A percentile compares a stretch with the other conserved stretches of the same genome.
These are phyloP conservation scores for Aleiodes sp. DNA, from an alignment of 1,140 invertebrate genomes.

Conservation along the genomic window DNA sequence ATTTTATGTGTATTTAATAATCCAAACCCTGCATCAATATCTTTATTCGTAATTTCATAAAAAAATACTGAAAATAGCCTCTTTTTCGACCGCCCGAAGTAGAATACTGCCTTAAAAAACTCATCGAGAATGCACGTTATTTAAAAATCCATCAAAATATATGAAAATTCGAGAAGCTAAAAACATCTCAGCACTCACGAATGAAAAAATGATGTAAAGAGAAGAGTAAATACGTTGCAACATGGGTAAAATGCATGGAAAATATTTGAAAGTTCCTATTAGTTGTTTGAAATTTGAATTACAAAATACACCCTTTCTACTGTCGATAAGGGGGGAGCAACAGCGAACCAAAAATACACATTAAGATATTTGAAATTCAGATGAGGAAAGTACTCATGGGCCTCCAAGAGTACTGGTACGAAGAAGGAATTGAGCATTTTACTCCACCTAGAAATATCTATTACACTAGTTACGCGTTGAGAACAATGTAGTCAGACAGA, in stretches of 20 bases:
- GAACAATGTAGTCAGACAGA: too few relatives aligned
- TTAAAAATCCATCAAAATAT: too few relatives aligned
- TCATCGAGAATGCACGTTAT: too few relatives aligned
- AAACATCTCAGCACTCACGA: too few relatives aligned
- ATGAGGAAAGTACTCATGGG: slow-evolving; percentile 39
- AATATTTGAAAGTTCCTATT: slow-evolving; percentile 52
- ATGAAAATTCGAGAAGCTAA: too few relatives aligned
- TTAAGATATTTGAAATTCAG: slow-evolving; percentile 65
- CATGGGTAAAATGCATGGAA: slow-evolving; percentile 44
- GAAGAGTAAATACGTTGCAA: slow-evolving; percentile 6
- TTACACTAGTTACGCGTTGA: too few relatives aligned
- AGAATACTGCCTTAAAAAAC: too few relatives aligned
- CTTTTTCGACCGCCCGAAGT: too few relatives aligned
- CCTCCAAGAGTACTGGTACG: slow-evolving; percentile 2
- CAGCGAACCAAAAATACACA: slow-evolving; percentile 61
- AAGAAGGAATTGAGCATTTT: slow-evolving; percentile 40
- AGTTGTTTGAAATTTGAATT: slow-evolving; percentile 58
- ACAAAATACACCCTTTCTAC: slow-evolving; percentile 48
- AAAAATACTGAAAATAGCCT: too few relatives aligned
- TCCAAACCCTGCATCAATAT: too few relatives aligned
- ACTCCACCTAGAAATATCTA: neutral
- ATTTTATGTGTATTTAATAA: too few relatives aligned
- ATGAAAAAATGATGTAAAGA: neutral
- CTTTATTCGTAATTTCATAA: too few relatives aligned
- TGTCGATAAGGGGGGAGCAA: slow-evolving; percentile 47